phyloP scores from a whole-genome alignment of 2,113 vertebrate species.

The Burhinus oedicnemus region DNA sequence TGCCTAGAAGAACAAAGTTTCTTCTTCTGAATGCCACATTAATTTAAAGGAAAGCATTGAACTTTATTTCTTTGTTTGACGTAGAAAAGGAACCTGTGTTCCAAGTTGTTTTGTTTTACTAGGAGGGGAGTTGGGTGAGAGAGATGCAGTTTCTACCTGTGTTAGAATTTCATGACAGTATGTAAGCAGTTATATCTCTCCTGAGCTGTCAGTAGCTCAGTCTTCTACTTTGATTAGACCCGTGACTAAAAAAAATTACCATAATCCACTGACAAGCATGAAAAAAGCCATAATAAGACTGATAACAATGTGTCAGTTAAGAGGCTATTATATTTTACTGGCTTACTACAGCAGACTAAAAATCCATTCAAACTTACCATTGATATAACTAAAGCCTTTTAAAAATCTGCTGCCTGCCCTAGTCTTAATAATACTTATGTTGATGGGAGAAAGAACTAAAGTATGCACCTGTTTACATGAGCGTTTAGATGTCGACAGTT shows the following conservation, averaged over 20 bases:
- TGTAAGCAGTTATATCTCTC: conserved; percentile 65
- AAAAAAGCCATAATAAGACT: conserved; percentile 69
- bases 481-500: not conserved
- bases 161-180: conserved; percentile 59
- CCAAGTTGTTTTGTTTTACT: conserved; percentile 52
- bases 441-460: not conserved
- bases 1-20: conserved; percentile 1
- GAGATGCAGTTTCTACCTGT: conserved; percentile 24
- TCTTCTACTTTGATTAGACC: conserved; percentile 71
- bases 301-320: conserved; percentile 67
- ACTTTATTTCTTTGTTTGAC: not conserved
- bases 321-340: conserved; percentile 57
- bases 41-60: not conserved
- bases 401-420: not conserved
- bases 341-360: conserved; percentile 19
- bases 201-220: conserved; percentile 64
- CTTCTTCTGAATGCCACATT: not conserved
- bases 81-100: conserved; percentile 22
- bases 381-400: conserved; percentile 14
- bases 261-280: conserved; percentile 72
- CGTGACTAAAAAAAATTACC: conserved; percentile 70
- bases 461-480: not conserved
- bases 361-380: not conserved
- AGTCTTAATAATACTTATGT: conserved; percentile 10
- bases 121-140: not conserved